phyloP scores from a whole-genome alignment of 2,888 invertebrate genomes.

The Erebia palarica region DNA sequence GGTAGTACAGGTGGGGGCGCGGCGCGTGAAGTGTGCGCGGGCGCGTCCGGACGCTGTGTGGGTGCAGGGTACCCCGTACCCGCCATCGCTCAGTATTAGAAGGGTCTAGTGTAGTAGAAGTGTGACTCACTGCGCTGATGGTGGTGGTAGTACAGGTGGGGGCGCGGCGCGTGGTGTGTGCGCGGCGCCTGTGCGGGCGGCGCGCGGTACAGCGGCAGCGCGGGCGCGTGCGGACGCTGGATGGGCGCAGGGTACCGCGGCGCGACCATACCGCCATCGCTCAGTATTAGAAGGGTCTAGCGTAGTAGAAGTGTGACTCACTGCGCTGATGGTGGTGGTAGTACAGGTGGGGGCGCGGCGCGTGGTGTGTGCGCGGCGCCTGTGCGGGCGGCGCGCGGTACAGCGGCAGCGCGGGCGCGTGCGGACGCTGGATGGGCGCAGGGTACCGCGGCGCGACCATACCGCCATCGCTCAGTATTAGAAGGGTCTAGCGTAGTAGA shows the following conservation, averaged over 20 bases:
- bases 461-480: constrained; percentile 47
- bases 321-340: constrained; percentile 78
- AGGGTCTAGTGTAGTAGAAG: background rate
- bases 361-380: constrained; percentile 55
- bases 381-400: constrained; percentile 64
- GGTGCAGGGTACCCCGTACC: too few species aligned
- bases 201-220: constrained; percentile 66
- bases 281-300: too few species aligned
- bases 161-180: constrained; percentile 57
- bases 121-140: constrained; percentile 73
- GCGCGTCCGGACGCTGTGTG: constrained; percentile 49
- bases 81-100: too few species aligned
- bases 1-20: constrained; percentile 69
- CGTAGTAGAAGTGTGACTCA: constrained; percentile 50
- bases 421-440: constrained; percentile 81
- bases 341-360: constrained; percentile 64
- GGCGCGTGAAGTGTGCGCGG: constrained; percentile 58
- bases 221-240: constrained; percentile 78
- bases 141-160: constrained; percentile 73
- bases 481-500: background rate
- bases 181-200: constrained; percentile 54
- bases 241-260: constrained; percentile 82
- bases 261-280: constrained; percentile 59
- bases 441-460: constrained; percentile 76
- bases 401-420: constrained; percentile 67